A percentile compares a stretch with the other conserved stretches of the same genome.
phyloP scores from a whole-genome alignment of 2,797 vertebrate species.

The Anableps anableps region DNA sequence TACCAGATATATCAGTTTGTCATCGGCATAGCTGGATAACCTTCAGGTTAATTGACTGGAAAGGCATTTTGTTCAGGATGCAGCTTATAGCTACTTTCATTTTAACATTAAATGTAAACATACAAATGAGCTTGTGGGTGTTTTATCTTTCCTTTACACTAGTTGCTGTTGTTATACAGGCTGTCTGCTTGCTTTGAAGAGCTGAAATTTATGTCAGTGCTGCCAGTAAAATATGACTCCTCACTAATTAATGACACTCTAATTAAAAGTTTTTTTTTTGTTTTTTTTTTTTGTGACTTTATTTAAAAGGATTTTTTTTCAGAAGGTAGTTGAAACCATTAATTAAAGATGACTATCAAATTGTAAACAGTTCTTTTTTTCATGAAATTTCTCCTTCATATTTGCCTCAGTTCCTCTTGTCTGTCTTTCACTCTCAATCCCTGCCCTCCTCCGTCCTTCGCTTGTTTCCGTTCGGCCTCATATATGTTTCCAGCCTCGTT shows the following conservation, averaged over 20 bases:
- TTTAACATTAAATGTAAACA: neutral
- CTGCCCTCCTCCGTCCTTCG: neutral
- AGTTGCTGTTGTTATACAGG: slow-evolving; percentile 12
- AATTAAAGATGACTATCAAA: slow-evolving; percentile 13
- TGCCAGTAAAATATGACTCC: slow-evolving; percentile 4
- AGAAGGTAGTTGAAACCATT: neutral
- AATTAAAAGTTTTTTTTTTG: slow-evolving; percentile 17
- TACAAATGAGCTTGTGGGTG: neutral
- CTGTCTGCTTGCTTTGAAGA: slow-evolving; percentile 5
- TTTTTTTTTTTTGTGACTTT: slow-evolving; percentile 5
- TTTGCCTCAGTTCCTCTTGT: neutral
- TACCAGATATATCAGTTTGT: neutral
- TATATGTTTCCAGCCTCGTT: slow-evolving; percentile 40
- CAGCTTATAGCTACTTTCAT: neutral
- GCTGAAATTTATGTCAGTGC: slow-evolving; percentile 14
- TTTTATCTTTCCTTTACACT: neutral
- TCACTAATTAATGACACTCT: slow-evolving; percentile 15
- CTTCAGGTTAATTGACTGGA: neutral
- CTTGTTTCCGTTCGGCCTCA: slow-evolving; percentile 15
- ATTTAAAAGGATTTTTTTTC: slow-evolving; percentile 2
- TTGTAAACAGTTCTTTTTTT: slow-evolving; percentile 2
- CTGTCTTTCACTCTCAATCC: neutral
- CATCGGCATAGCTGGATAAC: neutral
- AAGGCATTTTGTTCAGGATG: neutral
- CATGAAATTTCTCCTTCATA: neutral